These are phyloP conservation scores for Tachina grossa DNA, from an alignment of 2,888 invertebrate genomes.

Conservation along the genomic window DNA sequence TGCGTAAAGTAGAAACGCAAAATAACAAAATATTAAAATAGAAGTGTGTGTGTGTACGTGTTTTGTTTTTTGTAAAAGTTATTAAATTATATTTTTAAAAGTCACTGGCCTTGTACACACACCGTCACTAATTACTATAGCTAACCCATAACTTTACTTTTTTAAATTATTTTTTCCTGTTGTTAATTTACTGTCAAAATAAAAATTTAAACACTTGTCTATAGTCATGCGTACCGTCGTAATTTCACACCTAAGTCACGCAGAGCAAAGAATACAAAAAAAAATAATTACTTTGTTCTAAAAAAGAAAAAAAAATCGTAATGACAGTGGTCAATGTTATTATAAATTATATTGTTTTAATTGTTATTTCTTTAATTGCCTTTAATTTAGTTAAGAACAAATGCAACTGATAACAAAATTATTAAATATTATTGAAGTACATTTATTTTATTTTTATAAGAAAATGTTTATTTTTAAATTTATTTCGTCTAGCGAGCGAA, in stretches of 20 bases:
- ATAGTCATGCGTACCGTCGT: not conserved
- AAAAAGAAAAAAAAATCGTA: not conserved
- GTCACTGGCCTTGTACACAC: constrained; percentile 59
- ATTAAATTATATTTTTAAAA: constrained; percentile 44
- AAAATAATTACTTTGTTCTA: not conserved
- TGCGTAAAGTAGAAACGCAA: too few species aligned
- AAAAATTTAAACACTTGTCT: constrained; percentile 45
- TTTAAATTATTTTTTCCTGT: constrained; percentile 11
- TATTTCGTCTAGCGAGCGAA: not conserved
- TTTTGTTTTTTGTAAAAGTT: not conserved
- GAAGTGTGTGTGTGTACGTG: not conserved
- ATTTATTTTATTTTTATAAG: not conserved
- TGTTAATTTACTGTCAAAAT: constrained; percentile 44
- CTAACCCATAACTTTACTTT: constrained; percentile 50
- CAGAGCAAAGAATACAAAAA: not conserved
- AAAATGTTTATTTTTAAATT: constrained; percentile 31
- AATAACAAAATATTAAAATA: not conserved
- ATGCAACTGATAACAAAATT: constrained; percentile 11
- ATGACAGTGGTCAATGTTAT: not conserved
- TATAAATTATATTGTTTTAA: constrained; percentile 7
- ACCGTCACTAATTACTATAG: constrained; percentile 36
- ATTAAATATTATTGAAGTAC: not conserved
- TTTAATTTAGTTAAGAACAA: not conserved
- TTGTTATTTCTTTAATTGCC: constrained; percentile 5
- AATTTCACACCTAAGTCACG: not conserved